phyloP scores from a whole-genome alignment of 2,113 vertebrate species.

The Oncorhynchus nerka region DNA sequence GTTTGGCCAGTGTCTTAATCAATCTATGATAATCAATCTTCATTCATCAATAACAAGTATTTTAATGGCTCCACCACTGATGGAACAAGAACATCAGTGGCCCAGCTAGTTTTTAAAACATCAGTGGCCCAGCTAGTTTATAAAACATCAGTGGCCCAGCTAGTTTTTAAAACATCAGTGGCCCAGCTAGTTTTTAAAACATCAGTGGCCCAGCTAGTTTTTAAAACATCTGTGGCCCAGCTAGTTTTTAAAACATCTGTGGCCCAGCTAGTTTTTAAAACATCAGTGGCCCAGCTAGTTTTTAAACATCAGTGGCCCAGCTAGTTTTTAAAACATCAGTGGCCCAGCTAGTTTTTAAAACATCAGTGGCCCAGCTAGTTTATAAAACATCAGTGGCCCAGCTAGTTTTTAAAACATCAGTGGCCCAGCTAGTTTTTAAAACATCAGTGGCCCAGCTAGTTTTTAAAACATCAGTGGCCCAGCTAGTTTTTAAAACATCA shows the following conservation, averaged over 20 bases:
- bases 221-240: slow-evolving; percentile 21
- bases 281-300: slow-evolving; percentile 9
- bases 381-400: slow-evolving; percentile 20
- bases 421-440: not conserved
- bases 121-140: not conserved
- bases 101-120: slow-evolving; percentile 4
- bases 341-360: not conserved
- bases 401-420: slow-evolving; percentile 20
- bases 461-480: slow-evolving; percentile 20
- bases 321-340: slow-evolving; percentile 22
- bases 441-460: slow-evolving; percentile 12
- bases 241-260: slow-evolving; percentile 22
- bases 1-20: too few species aligned
- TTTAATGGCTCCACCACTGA: not conserved
- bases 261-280: not conserved
- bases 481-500: slow-evolving; percentile 14
- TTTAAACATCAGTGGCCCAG: slow-evolving; percentile 20
- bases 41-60: not conserved
- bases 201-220: slow-evolving; percentile 9
- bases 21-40: not conserved
- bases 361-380: slow-evolving; percentile 9
- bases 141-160: slow-evolving; percentile 20
- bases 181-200: not conserved
- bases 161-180: slow-evolving; percentile 21
- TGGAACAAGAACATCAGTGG: not conserved